Evolutionary conservation across 2,888 invertebrate species (phyloP), one percentile per base, ranked within the genome.

Genomic region (Villa cingulata): DNA sequence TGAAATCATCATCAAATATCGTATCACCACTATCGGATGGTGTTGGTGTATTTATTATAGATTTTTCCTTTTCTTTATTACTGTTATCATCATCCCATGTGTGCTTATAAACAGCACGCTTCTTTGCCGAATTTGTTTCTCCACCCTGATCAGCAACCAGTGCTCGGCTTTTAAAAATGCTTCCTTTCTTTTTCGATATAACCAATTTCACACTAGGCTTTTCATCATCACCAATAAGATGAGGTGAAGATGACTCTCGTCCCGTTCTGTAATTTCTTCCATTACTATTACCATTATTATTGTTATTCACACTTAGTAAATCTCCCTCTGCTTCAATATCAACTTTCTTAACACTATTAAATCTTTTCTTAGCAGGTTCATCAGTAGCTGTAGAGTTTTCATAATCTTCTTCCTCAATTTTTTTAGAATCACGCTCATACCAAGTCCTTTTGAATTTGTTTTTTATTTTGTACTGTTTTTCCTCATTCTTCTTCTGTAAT

Each of bases 81-180:
- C n/a, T n/a, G n/a, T n/a, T n/a, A 61, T 84, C 83, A 62, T 86
- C 87, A 54, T 82, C 82, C 89, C 90, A 91, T 67, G 89, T 88
- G 70, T 91, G 90, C 65, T 81, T 84, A 63, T 91, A 91, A 34
- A 89, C 68, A 48, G 86, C 87, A 43, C 86, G 74, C 66, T 89
- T 85, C 59, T 85, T 56, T 78, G 53, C 79, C 70, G 47, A 79
- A 80, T 18, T 74, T 75, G 51, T 78, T 15, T 37, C 16, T n/a
- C 41, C 59, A 44, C 62, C 59, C 48, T 64, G 61, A 12, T 59
- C 59, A 2, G 62, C 74, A 16, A 80, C 77, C 54, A 81, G 67
- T 15, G 81, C 81, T 49, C 89, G 79, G 60, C 87, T 87, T 62
- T 90, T 90, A 62, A 90, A 90, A 64, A 90, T 89, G 58, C 88